Conservation (phyloP, 53 echinoderm and acorn worm species). For the Holothuria leucospilota region DNA sequence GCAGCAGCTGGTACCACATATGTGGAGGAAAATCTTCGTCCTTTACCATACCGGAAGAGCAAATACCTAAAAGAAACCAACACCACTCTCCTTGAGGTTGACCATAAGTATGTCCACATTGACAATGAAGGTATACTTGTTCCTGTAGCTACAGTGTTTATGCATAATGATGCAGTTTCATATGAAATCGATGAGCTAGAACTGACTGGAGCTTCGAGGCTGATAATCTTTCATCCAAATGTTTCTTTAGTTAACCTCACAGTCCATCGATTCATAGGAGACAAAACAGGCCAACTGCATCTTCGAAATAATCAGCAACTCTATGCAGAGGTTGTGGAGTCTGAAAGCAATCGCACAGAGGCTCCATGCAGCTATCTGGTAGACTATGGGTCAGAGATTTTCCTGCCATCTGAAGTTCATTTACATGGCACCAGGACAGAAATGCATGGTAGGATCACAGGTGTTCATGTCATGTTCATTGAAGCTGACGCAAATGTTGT, state of each 20-base stretch:
- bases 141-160: constrained; percentile 80
- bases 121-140: constrained; percentile 80
- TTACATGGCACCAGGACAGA: constrained; percentile 86
- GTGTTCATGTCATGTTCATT: constrained; percentile 82
- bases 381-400: constrained; percentile 86
- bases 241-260: constrained; percentile 68
- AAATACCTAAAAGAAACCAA: constrained; percentile 84
- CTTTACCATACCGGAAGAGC: constrained; percentile 78
- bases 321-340: constrained; percentile 88
- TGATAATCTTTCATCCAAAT: constrained; percentile 79
- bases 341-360: constrained; percentile 81
- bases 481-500: constrained; percentile 72
- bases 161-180: constrained; percentile 68
- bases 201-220: constrained; percentile 77
- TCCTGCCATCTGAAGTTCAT: constrained; percentile 88
- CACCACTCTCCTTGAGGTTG: constrained; percentile 80
- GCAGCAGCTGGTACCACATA: constrained; percentile 93
- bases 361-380: constrained; percentile 90
- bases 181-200: constrained; percentile 94
- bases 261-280: constrained; percentile 88
- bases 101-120: constrained; percentile 90
- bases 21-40: constrained; percentile 88
- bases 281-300: constrained; percentile 89
- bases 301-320: constrained; percentile 78
- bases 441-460: constrained; percentile 82